Evolutionary conservation across 2,113 vertebrate genomes (phyloP), one percentile per base, ranked within the genome.

Genomic region (Podocnemis expansa): DNA sequence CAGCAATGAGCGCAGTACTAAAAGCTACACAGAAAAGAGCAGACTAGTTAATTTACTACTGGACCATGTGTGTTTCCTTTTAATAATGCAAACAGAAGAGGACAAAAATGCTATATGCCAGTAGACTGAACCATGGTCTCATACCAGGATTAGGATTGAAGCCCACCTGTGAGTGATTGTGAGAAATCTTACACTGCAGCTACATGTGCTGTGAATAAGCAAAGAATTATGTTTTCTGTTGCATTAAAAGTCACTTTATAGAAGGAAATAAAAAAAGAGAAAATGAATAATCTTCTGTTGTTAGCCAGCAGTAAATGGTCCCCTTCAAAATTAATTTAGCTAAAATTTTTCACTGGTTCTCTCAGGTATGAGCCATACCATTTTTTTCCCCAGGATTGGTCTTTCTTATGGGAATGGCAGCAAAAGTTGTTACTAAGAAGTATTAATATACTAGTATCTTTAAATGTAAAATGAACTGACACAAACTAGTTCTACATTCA

Each of bases 341-440:
- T 43, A 29, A 22, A 25, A 45, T 29, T 89, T 78, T 82, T 29
- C 27, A 78, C 4, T 82, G 56, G 21, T 49, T 88, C 27, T 93
- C 2, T 89, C 84, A 63, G 54, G 51, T 51, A 83, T 25, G 51
- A 55, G 73, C 63, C 63, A 27, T 24, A 58, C 34, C 11, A 31
- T 84, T 91, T 80, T 88, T 82, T 27, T 76, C 47, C 47, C 47
- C 67, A 25, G 3, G 41, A 52, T 67, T 67, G 87, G 80, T 51
- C 84, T 87, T 90, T 87, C 80, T 88, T 82, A 90, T 96, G 84
- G 92, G 90, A 95, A 94, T 82, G 93, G 92, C 93, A 85, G 93
- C 60, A 67, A 63, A 63, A 67, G 14, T 34, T 67, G 34, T n/a
- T 67, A n/a, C 60, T 67, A n/a, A n/a, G 16, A n/a, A 24, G 21